Base-by-base conservation (phyloP, 2,888 invertebrate species). In the Panopea generosa region DNA sequence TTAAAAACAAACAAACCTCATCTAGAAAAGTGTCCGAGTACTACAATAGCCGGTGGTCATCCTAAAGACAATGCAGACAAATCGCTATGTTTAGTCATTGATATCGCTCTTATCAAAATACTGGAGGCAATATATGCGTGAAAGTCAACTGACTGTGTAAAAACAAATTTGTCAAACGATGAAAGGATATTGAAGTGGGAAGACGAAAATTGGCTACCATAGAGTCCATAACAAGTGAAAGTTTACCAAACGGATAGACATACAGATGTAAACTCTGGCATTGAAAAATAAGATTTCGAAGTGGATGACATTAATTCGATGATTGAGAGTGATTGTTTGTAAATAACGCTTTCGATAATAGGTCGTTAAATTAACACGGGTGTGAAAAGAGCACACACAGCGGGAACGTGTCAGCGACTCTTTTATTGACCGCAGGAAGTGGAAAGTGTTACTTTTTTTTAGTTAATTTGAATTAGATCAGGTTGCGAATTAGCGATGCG, bases 71-170 rank as follows among this genome's bases (percentile, higher is more conserved):
- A 75, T 63, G 69, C 69, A 52, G 14, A 55, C 65, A 75, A 75
- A 69, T 68, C 68, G 47, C 45, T 47, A 56, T 68, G 59, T 68
- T 62, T 69, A 69, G 74, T 75, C 74, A 65, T 50, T 59, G 57
- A 50, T 24, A 63, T 47, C 33, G 16, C 24, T 16, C 49, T 71
- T 71, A 71, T 52, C 67, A 29, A 47, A 57, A 65, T 40, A 24
- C 29, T 68, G 27, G 57, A 33, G 53, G 69, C 49, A 45, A 45
- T 45, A n/a, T 33, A 11, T 33, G 33, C 33, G n/a, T n/a, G 33
- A 47, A 47, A 47, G 47, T 47, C 47, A 20, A 16, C 16, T 47
- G 47, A 18, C 47, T 47, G 18, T 47, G 47, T 40, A 16, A 47
- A 47, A 47, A 47, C 47, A 47, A 47, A 47, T 47, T 47, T 47